phyloP scores from a whole-genome alignment of 2,113 vertebrate species.

The Salminus brasiliensis region DNA sequence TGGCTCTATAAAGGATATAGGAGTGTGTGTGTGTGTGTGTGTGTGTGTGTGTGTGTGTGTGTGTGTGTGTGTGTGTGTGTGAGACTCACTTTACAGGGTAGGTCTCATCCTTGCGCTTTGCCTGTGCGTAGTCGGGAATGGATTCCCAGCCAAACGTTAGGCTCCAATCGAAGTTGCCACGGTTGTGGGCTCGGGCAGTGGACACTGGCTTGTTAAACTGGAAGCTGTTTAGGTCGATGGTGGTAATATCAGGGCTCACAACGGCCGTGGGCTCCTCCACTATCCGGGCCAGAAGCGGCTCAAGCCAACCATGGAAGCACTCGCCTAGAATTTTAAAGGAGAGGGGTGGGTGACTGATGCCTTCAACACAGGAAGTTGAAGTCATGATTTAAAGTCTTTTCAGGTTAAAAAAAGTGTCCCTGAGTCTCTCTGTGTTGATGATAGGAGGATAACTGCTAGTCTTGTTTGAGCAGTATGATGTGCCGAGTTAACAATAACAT shows the following conservation, averaged over 20 bases:
- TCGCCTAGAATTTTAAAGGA: constrained; percentile 79
- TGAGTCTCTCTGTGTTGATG: no score
- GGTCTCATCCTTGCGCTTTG: constrained; percentile 90
- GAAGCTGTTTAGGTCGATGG: constrained; percentile 90
- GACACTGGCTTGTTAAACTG: constrained; percentile 84
- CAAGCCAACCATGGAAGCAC: constrained; percentile 95
- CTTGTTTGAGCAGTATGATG: not conserved
- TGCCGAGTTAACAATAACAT: not conserved
- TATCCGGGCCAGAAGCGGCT: constrained; percentile 89
- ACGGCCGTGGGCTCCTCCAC: constrained; percentile 89
- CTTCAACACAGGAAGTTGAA: not conserved
- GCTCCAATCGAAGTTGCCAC: constrained; percentile 97
- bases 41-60: not conserved
- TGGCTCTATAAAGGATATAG: not conserved
- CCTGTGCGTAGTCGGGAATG: constrained; percentile 76
- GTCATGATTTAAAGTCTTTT: not conserved
- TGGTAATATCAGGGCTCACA: constrained; percentile 91
- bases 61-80: not conserved
- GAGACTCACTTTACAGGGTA: constrained; percentile 89
- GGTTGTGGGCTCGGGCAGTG: constrained; percentile 80
- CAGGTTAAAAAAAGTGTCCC: no score
- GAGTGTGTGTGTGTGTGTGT: no score
- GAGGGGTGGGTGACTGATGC: no score
- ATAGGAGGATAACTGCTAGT: not conserved
- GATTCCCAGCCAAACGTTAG: constrained; percentile 91